These are phyloP conservation scores for Anthonomus grandis DNA, from an alignment of 1,140 invertebrate genomes.

Conservation along the genomic window DNA sequence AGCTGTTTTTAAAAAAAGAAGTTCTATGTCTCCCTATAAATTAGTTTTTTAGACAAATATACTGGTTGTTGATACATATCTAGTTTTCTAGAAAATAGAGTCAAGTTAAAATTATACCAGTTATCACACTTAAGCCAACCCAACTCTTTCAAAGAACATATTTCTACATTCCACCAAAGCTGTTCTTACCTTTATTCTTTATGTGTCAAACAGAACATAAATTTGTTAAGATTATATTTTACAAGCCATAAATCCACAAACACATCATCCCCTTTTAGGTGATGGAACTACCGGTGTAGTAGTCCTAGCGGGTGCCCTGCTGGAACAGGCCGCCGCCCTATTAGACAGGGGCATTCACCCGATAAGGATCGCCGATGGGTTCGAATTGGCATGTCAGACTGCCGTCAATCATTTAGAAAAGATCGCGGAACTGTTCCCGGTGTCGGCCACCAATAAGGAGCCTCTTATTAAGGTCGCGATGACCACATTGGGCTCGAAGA, in stretches of 20 bases:
- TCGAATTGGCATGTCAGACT: slow-evolving; percentile 91
- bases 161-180: neutral
- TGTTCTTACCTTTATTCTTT: neutral
- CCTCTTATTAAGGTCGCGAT: slow-evolving; percentile 92
- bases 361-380: slow-evolving; percentile 98
- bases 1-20: too few species aligned
- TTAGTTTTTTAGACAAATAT: too few species aligned
- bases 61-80: too few species aligned
- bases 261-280: slow-evolving; percentile 51
- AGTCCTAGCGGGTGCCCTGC: slow-evolving; percentile 75
- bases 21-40: too few species aligned
- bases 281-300: slow-evolving; percentile 99
- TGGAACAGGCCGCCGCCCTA: slow-evolving; percentile 92
- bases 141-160: neutral
- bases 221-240: neutral
- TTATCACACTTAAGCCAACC: too few species aligned
- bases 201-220: neutral
- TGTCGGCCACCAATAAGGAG: slow-evolving; percentile 79
- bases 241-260: neutral
- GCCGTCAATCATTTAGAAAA: slow-evolving; percentile 84
- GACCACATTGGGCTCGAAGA: slow-evolving; percentile 99
- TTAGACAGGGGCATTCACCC: slow-evolving; percentile 98
- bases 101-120: too few species aligned
- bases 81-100: too few species aligned
- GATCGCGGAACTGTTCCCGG: slow-evolving; percentile 87